Evolutionary conservation across 2,797 vertebrate species (phyloP).

Genomic region (Anisognathus igniventris): DNA sequence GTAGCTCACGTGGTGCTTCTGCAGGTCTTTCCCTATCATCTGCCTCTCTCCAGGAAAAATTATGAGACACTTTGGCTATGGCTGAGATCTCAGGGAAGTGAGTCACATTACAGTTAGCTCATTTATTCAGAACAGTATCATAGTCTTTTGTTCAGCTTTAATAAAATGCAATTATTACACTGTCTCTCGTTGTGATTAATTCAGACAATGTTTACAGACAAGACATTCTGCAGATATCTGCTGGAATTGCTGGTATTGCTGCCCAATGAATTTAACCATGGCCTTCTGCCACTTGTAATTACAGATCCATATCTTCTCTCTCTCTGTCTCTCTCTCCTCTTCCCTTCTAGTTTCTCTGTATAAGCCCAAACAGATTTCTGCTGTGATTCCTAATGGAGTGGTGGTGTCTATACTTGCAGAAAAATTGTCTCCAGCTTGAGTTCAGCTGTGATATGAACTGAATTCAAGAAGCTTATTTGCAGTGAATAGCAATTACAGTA

Average conservation of each 20-base stretch:
- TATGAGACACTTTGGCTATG: background rate
- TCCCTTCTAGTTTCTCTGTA: background rate
- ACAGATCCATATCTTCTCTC: slow-evolving; percentile 29
- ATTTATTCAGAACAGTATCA: slow-evolving; percentile 6
- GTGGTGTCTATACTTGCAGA: background rate
- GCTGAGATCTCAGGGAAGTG: background rate
- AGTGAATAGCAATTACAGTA: background rate
- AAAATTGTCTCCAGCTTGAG: background rate
- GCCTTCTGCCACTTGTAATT: slow-evolving; percentile 38
- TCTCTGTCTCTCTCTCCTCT: background rate
- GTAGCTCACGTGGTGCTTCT: background rate
- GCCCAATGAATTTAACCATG: background rate
- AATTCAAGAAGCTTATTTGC: slow-evolving; percentile 1
- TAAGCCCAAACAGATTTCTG: background rate
- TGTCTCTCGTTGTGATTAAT: slow-evolving; percentile 25
- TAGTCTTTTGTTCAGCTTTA: slow-evolving; percentile 19
- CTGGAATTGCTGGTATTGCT: background rate
- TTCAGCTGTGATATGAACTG: background rate
- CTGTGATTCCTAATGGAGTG: background rate
- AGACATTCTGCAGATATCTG: background rate
- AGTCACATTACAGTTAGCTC: background rate
- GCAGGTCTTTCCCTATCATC: background rate
- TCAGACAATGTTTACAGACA: slow-evolving; percentile 25
- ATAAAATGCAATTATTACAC: slow-evolving; percentile 27
- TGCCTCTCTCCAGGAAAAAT: background rate